Base-by-base conservation (phyloP, 2,113 vertebrate species). In the Ochotona curzoniae region DNA sequence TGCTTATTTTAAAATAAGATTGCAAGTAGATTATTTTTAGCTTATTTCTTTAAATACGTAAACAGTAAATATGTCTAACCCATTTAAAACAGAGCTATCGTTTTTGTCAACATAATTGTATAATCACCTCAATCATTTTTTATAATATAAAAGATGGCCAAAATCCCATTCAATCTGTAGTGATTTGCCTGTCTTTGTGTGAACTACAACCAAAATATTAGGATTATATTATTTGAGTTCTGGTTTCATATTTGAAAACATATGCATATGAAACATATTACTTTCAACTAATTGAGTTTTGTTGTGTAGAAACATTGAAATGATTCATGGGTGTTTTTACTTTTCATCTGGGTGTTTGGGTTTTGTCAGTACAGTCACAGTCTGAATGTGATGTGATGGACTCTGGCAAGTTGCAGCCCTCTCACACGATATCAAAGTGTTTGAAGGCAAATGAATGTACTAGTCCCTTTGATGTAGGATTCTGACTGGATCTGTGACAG, bases 191-290 rank as follows among this genome's bases (percentile, higher is more conserved):
- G 7, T 18, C 23, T 87, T 92, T 60, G 54, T 57, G 38, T 30
- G 79, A 9, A 85, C 23, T 32, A 69, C 26, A 35, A 69, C 0
- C 49, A 57, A 85, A 86, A 80, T 35, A n/a, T 83, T 12, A 79
- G 25, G 4, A 66, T 87, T 90, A 91, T 81, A 38, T 81, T 70
- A 83, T 18, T 70, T 49, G 70, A 88, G 30, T 66, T 66, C 57
- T 82, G 3, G 11, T 80, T 96, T 84, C 4, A 15, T 84, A 69
- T 94, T 91, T 49, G 30, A 85, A 95, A 91, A 83, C 67, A 73
- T 20, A 82, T 54, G 10, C 20, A 51, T 76, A 1, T 1, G 14
- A 85, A 87, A 47, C 18, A 47, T 79, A 73, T 61, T 70, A 66
- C 85, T 87, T 95, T 90, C 23, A 89, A 32, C 18, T 57, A 83